Conservation (phyloP, 2,888 invertebrate genomes). For the Trachelus iudaicus region DNA sequence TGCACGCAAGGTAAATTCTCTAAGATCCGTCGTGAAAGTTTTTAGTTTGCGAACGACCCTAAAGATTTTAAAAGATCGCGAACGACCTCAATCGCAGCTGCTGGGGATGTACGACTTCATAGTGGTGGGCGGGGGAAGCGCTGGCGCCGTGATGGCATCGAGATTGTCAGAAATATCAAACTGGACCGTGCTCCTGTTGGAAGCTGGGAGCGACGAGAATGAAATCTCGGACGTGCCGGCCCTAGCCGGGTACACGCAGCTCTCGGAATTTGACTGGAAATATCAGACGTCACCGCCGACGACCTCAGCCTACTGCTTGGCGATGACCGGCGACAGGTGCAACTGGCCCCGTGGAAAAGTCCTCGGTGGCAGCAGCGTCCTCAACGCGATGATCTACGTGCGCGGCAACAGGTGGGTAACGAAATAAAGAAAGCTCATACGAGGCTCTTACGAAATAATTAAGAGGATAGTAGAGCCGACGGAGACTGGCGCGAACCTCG, state of each 20-base stretch:
- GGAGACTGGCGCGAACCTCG: not conserved
- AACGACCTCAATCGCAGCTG: slow-evolving; percentile 68
- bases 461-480: not conserved
- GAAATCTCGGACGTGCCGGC: slow-evolving; percentile 90
- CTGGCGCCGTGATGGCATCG: slow-evolving; percentile 89
- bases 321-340: slow-evolving; percentile 88
- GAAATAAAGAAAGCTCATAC: not conserved
- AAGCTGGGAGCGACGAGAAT: slow-evolving; percentile 90
- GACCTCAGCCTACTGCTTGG: slow-evolving; percentile 84
- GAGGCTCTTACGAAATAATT: not conserved
- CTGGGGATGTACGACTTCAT: slow-evolving; percentile 86
- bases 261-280: slow-evolving; percentile 92
- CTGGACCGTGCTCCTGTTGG: slow-evolving; percentile 85
- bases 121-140: slow-evolving; percentile 88
- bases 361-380: slow-evolving; percentile 86
- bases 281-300: slow-evolving; percentile 85
- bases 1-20: slow-evolving; percentile 74
- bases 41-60: too few relatives aligned
- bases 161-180: slow-evolving; percentile 83
- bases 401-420: slow-evolving; percentile 78
- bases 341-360: slow-evolving; percentile 95
- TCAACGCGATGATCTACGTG: slow-evolving; percentile 93
- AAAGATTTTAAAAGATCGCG: too few relatives aligned
- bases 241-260: slow-evolving; percentile 84
- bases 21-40: not conserved